phyloP scores from a whole-genome alignment of 2,113 vertebrate genomes.

The Haemorhous mexicanus region DNA sequence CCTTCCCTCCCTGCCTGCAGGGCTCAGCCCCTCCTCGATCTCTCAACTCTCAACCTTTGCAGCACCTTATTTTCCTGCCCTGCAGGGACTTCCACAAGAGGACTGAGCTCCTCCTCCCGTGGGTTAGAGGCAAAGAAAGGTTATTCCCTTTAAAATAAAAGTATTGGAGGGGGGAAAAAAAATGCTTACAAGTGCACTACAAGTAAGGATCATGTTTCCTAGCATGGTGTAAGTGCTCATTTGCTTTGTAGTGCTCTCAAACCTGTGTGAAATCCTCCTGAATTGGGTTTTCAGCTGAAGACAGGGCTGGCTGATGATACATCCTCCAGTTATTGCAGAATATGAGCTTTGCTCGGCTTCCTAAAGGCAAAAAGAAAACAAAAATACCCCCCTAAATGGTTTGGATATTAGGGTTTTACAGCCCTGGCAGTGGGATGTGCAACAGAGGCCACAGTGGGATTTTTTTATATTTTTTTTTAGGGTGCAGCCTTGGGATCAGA shows the following conservation, averaged over 20 bases:
- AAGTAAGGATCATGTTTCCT: background rate
- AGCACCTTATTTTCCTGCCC: background rate
- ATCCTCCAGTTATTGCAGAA: background rate
- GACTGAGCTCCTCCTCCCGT: background rate
- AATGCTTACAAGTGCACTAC: conserved; percentile 26
- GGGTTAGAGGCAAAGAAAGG: background rate
- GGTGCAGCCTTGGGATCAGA: background rate
- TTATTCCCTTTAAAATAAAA: conserved; percentile 44
- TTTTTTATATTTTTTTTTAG: background rate
- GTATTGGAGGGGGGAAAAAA: background rate
- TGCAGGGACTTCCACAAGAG: conserved; percentile 33
- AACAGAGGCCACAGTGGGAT: background rate
- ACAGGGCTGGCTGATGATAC: background rate
- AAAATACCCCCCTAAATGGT: background rate
- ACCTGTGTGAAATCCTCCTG: background rate
- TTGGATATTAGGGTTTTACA: background rate
- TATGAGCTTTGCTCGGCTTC: background rate
- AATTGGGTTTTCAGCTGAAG: background rate
- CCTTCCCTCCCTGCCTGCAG: background rate
- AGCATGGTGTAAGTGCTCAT: background rate
- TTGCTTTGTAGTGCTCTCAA: background rate
- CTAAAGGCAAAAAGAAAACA: too few relatives aligned
- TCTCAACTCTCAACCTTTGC: conserved; percentile 9
- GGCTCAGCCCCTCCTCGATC: background rate
- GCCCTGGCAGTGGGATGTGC: background rate